These are phyloP conservation scores for Ammodytes marinus DNA, from an alignment of 2,113 vertebrate genomes.

Conservation along the genomic window DNA sequence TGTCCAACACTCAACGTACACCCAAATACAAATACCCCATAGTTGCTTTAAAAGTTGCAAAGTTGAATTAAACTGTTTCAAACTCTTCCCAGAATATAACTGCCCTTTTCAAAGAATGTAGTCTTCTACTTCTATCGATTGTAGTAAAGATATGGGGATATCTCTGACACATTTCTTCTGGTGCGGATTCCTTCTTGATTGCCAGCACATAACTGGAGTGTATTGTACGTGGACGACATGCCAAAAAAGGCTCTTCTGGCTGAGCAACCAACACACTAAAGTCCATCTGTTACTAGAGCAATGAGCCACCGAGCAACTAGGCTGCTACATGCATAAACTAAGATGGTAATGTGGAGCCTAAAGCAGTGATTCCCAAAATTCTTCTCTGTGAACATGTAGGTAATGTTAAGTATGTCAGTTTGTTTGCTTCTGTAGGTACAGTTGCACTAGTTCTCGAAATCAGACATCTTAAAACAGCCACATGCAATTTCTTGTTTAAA, in stretches of 20 bases:
- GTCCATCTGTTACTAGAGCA: conserved; percentile 32
- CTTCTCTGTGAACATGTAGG: not conserved
- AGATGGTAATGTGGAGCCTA: not conserved
- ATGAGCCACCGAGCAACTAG: not conserved
- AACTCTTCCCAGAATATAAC: not conserved
- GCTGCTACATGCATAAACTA: not conserved
- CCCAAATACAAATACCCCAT: not conserved
- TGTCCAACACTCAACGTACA: not conserved
- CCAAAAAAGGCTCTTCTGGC: conserved; percentile 19
- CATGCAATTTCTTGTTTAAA: not conserved
- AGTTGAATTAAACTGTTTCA: too few relatives aligned
- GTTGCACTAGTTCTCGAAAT: not conserved
- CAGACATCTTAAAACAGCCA: not conserved
- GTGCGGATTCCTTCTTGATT: not conserved
- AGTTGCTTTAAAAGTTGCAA: not conserved
- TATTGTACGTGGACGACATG: not conserved
- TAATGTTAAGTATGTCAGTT: not conserved
- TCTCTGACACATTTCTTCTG: not conserved
- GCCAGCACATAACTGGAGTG: conserved; percentile 6
- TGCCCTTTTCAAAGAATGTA: not conserved
- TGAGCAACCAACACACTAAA: conserved; percentile 26
- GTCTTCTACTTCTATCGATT: not conserved
- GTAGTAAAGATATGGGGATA: not conserved
- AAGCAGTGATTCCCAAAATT: not conserved
- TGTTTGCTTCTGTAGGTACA: not conserved